Evolutionary conservation across 1,140 invertebrate genomes (phyloP).

Genomic region (Lasaia peninsularis): DNA sequence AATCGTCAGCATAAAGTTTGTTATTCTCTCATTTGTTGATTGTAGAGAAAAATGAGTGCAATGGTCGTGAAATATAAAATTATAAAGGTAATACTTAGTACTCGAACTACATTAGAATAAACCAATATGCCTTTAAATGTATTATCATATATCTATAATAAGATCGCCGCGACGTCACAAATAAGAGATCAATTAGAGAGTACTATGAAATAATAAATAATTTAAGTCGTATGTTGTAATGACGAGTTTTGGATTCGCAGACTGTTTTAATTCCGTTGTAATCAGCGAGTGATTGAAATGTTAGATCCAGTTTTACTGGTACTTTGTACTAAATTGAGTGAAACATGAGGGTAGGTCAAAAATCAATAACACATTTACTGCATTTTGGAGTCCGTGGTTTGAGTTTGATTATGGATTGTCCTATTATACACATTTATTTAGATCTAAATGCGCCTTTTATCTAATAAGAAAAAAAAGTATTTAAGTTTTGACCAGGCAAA

Average conservation of each 20-base stretch:
- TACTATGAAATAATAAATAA: too few species aligned
- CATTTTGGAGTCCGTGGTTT: neutral
- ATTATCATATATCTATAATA: too few species aligned
- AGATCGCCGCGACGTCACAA: too few species aligned
- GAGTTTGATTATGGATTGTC: neutral
- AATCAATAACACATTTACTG: neutral
- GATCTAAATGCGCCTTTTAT: neutral
- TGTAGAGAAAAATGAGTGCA: too few species aligned
- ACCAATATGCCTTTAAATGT: too few species aligned
- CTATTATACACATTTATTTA: neutral
- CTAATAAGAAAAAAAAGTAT: too few species aligned
- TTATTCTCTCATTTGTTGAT: neutral
- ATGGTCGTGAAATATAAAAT: too few species aligned
- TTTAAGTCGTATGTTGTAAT: too few species aligned
- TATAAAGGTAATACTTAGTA: too few species aligned
- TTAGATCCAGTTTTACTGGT: neutral
- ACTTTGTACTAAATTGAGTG: neutral
- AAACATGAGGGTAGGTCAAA: neutral
- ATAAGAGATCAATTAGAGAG: too few species aligned
- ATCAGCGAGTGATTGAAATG: neutral
- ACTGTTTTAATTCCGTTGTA: conserved; percentile 2
- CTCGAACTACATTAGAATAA: too few species aligned
- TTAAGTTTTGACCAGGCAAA: too few species aligned
- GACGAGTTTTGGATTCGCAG: neutral
- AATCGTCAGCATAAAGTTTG: neutral